Base-by-base conservation (phyloP, 2,888 invertebrate species). In the Sesia bembeciformis region DNA sequence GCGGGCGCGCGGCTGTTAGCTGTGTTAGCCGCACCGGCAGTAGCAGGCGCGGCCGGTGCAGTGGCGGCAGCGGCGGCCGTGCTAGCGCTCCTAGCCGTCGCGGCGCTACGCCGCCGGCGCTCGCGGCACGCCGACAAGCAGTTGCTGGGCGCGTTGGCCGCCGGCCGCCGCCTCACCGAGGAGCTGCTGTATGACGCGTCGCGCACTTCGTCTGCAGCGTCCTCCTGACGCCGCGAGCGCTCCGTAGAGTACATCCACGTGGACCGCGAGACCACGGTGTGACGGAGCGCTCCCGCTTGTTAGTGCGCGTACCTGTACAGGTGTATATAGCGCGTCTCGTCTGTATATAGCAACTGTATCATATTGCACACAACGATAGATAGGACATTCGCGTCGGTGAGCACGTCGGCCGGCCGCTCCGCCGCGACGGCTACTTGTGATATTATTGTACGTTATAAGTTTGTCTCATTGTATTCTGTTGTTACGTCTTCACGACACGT, bases 181-280 rank as follows among this genome's bases (percentile, higher is more conserved):
- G 94, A 94, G 81, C 90, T 92, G 68, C 86, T 94, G 57, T 90
- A 93, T 67, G 93, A 93, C 73, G 91, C 92, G 59, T 91, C 91
- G 64, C 90, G 86, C 68, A 75, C 84, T 46, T 84, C 86, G 3
- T 82, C 91, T 46, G 90, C 91, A 52, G 90, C 92, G 40, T 91
- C 92, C 72, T 96, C 96, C 92, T 96, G 96, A 96, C 96, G 96
- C 74, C 95, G 95, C 87, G 93, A 93, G 81, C 94, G 95, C 91
- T 94, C 95, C 91, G 96, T 96, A 92, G 96, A 96, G 84, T 96
- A 95, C 87, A 96, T 96, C 79, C 96, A 96, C 89, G 95, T 96
- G 90, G 96, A 97, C 90, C 94, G 96, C 83, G 96, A 96, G 91
- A 96, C 96, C 81, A 96, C 96, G 73, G 96, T 97, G 92, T 95